phyloP scores from a whole-genome alignment of 2,797 vertebrate species.

The Gymnocypris eckloni region DNA sequence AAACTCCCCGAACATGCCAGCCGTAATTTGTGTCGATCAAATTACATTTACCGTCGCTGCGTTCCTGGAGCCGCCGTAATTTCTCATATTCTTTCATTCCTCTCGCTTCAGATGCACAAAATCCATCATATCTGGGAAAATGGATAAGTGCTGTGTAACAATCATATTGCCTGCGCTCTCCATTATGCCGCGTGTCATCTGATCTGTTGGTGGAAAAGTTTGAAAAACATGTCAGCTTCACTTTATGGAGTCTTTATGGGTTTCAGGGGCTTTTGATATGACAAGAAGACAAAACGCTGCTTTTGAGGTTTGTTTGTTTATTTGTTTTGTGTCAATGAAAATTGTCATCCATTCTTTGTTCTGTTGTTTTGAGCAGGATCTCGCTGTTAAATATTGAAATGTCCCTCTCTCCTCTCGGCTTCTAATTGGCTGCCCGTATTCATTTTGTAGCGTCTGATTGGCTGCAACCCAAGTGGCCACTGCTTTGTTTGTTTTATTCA shows the following conservation, averaged over 20 bases:
- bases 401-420: not conserved
- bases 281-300: conserved; percentile 30
- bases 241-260: conserved; percentile 40
- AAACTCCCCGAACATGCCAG: conserved; percentile 60
- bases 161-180: conserved; percentile 59
- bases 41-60: conserved; percentile 66
- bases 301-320: conserved; percentile 12
- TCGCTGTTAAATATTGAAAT: not conserved
- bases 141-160: conserved; percentile 62
- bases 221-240: conserved; percentile 46
- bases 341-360: not conserved
- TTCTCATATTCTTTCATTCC: conserved; percentile 65
- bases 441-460: conserved; percentile 40
- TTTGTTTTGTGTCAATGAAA: not conserved
- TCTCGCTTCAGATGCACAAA: conserved; percentile 62
- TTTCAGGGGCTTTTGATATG: conserved; percentile 37
- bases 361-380: not conserved
- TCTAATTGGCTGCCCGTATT: conserved; percentile 21
- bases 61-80: conserved; percentile 62
- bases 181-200: conserved; percentile 56
- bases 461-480: conserved; percentile 16
- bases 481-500: not conserved
- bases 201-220: conserved; percentile 57
- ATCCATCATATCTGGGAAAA: conserved; percentile 66
- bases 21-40: conserved; percentile 67